Base-by-base conservation (phyloP, 2,797 vertebrate genomes). In the Lepilemur ruficaudatus region DNA sequence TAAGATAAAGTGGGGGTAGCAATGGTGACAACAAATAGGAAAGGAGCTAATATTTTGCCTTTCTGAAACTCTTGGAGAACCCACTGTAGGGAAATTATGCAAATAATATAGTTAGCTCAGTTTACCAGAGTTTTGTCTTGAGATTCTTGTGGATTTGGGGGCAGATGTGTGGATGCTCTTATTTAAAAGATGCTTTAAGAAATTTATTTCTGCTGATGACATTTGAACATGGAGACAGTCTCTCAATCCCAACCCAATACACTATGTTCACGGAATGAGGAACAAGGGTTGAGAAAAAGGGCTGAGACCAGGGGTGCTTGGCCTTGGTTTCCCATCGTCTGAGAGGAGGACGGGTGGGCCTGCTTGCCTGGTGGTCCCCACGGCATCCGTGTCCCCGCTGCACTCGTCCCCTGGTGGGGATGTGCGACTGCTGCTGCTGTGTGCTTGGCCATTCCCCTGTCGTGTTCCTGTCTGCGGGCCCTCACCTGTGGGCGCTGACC, bases 401-500 rank as follows among this genome's bases (percentile, higher is more conserved):
- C 2, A 0, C 35, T 32, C 23, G 0, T 30, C 80, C 86, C 2
- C 38, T 6, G 0, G 1, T 2, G 35, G 73, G 48, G 14, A 17
- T 0, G 0, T 57, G 63, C 50, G 30, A 0, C 23, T 11, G 88
- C 81, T 69, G 80, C 96, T 25, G 35, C 72, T 67, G 14, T 4
- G 55, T 88, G 91, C 96, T 92, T 90, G 91, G 82, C 96, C 5
- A 6, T 43, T 30, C 28, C 75, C 63, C 93, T 20, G 35, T 32
- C 14, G 10, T n/a, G 4, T 83, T 88, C 55, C 55, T 5, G 1
- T 32, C 61, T 14, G 12, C 30, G 80, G 46, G 73, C 67, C 78
- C 69, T 61, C 30, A 18, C n/a, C 0, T 0, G 0, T 17, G 46
- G 13, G 61, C 20, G 0, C 46, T 4, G 0, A 57, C 11, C 0